Evolutionary conservation across 2,113 vertebrate genomes (phyloP).

Genomic region (Ictalurus furcatus): DNA sequence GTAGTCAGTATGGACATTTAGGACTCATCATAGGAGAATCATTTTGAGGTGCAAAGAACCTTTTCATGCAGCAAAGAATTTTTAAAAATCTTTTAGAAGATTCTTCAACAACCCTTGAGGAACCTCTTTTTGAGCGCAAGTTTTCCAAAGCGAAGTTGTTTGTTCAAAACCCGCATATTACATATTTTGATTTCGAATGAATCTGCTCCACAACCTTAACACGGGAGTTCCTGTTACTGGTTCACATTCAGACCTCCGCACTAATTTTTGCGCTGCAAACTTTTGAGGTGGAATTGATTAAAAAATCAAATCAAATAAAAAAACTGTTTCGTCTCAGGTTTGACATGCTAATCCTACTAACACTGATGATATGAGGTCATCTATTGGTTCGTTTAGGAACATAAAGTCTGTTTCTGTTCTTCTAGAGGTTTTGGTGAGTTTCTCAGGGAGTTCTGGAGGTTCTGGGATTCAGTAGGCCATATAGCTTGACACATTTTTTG

Average conservation of each 20-base stretch:
- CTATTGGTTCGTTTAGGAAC: slow-evolving; percentile 9
- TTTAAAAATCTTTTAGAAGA: not conserved
- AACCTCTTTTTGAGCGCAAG: not conserved
- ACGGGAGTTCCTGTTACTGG: not conserved
- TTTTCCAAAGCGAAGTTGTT: not conserved
- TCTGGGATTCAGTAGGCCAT: slow-evolving; percentile 15
- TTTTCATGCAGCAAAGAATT: not conserved
- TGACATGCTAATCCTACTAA: slow-evolving; percentile 22
- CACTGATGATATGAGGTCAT: slow-evolving; percentile 39
- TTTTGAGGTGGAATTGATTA: not conserved
- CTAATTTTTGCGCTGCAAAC: not conserved
- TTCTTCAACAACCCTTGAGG: not conserved
- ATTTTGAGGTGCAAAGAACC: not conserved
- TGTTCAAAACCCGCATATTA: not conserved
- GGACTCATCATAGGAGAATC: not conserved
- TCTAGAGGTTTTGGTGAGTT: not conserved
- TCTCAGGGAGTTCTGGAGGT: not conserved
- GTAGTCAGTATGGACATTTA: too few relatives aligned
- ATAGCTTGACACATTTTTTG: slow-evolving; percentile 31
- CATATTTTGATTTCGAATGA: not conserved
- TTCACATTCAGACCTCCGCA: not conserved
- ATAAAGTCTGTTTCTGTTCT: slow-evolving; percentile 1
- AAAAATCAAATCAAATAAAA: not conserved
- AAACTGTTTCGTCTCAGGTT: slow-evolving; percentile 9
- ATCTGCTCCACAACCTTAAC: not conserved